phyloP scores from a whole-genome alignment of 1,140 invertebrate genomes.

The Diabrotica undecimpunctata region DNA sequence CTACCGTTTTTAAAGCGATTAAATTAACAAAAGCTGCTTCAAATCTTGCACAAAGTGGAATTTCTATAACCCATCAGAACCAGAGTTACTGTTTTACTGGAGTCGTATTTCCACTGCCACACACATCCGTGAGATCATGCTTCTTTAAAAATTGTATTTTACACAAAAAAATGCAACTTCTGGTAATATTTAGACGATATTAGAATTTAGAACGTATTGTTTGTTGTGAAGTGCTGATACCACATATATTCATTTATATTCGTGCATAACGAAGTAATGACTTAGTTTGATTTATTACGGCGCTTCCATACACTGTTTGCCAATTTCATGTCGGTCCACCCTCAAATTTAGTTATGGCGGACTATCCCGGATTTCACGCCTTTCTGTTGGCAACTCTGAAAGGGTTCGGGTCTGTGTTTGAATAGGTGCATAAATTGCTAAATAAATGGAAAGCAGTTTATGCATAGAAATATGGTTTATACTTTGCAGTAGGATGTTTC shows the following conservation, averaged over 20 bases:
- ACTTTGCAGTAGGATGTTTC: too few species aligned
- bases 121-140: too few species aligned
- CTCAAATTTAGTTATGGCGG: not conserved
- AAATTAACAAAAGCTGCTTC: too few species aligned
- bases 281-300: not conserved
- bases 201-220: not conserved
- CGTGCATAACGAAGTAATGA: not conserved
- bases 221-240: not conserved
- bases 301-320: not conserved
- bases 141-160: too few species aligned
- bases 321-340: constrained; percentile 1
- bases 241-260: not conserved
- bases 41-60: too few species aligned
- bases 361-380: not conserved
- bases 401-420: constrained; percentile 1
- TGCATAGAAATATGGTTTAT: not conserved
- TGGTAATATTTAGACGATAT: too few species aligned
- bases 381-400: constrained; percentile 1
- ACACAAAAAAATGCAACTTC: too few species aligned
- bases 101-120: too few species aligned
- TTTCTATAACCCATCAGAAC: too few species aligned
- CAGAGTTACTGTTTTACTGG: too few species aligned
- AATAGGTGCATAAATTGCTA: constrained; percentile 1
- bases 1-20: too few species aligned
- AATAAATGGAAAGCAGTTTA: not conserved